Percentiles rank a stretch among this genome's conserved stretches.
Evolutionary conservation across 2,113 vertebrate species (phyloP).

Genomic region (Lepidothrix coronata): DNA sequence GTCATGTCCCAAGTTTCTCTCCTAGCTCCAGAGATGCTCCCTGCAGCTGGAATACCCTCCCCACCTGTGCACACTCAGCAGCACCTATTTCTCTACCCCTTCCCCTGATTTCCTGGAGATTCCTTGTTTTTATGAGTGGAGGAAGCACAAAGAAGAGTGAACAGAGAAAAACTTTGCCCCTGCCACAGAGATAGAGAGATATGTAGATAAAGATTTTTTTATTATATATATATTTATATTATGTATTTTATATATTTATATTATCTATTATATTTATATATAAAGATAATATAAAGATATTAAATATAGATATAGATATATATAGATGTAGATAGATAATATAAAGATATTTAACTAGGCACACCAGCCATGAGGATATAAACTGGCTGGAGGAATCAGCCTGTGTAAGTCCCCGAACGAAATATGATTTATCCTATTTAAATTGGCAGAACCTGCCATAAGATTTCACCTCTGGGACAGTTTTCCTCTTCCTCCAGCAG

Average conservation of each 20-base stretch:
- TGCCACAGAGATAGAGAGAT: not conserved
- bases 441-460: accelerated
- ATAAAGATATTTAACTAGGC: not conserved
- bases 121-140: not conserved
- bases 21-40: not conserved
- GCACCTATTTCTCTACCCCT: not conserved
- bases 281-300: not conserved
- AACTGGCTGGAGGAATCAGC: not conserved
- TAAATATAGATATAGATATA: not conserved
- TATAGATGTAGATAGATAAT: not conserved
- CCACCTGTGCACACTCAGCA: not conserved
- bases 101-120: not conserved
- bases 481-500: not conserved
- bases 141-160: not conserved
- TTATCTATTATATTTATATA: not conserved
- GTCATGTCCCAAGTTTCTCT: not conserved
- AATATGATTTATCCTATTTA: not conserved
- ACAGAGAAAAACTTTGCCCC: not conserved
- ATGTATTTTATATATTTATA: no score
- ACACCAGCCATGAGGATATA: not conserved
- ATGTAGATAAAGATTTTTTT: no score
- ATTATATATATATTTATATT: no score
- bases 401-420: not conserved
- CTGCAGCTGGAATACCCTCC: not conserved
- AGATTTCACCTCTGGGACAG: not conserved